phyloP scores from a whole-genome alignment of 2,797 vertebrate genomes.

The Okamejei kenojei region DNA sequence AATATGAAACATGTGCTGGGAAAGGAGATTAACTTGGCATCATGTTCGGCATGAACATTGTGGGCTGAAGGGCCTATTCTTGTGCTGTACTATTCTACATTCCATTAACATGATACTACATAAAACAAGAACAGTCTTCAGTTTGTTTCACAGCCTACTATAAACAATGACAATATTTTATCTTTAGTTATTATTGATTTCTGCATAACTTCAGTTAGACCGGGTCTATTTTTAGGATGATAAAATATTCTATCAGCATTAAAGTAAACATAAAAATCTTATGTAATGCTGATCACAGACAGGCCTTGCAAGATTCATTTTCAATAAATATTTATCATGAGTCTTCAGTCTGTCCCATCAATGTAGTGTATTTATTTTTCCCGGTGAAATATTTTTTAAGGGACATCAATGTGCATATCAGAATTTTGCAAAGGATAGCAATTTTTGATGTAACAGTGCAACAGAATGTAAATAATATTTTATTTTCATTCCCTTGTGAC shows the following conservation, averaged over 20 bases:
- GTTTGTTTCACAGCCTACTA: slow-evolving; percentile 47
- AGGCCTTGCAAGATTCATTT: slow-evolving; percentile 41
- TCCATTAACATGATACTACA: slow-evolving; percentile 40
- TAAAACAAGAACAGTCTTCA: slow-evolving; percentile 46
- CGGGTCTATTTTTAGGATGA: slow-evolving; percentile 42
- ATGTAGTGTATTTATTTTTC: neutral
- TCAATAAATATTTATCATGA: slow-evolving; percentile 46
- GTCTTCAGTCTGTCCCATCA: slow-evolving; percentile 37
- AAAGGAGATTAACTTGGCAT: too few species aligned
- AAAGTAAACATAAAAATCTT: slow-evolving; percentile 41
- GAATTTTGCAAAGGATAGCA: neutral
- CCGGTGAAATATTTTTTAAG: neutral
- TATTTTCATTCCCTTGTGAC: neutral
- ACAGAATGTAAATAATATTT: neutral
- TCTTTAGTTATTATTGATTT: slow-evolving; percentile 47
- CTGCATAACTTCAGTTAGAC: slow-evolving; percentile 37
- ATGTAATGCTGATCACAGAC: slow-evolving; percentile 41
- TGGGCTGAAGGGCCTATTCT: too few species aligned
- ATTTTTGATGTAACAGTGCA: neutral
- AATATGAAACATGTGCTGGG: too few species aligned
- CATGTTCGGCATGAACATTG: too few species aligned
- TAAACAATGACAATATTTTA: slow-evolving; percentile 47
- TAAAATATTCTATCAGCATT: slow-evolving; percentile 46
- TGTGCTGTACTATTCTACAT: too few species aligned
- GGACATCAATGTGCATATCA: neutral